Conservation (phyloP, 2,888 invertebrate genomes). For the Chrysodeixis includens region DNA sequence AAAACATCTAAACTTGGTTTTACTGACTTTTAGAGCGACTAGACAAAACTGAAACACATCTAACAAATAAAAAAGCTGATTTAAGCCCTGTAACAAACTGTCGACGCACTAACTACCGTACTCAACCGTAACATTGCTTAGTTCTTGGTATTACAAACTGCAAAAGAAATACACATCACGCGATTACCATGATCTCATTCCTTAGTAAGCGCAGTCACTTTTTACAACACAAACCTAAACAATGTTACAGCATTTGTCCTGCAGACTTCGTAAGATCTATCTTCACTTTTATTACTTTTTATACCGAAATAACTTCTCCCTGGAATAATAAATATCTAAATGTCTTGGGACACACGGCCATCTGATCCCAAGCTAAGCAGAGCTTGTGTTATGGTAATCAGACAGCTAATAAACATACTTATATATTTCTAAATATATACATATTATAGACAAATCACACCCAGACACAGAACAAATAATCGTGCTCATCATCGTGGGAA, state of each 20-base stretch:
- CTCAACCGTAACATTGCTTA: neutral
- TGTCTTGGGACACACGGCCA: too few relatives aligned
- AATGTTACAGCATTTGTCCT: neutral
- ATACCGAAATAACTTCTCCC: neutral
- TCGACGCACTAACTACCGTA: neutral
- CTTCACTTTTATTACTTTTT: neutral
- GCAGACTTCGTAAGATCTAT: neutral
- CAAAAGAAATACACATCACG: slow-evolving; percentile 17
- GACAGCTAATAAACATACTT: too few relatives aligned
- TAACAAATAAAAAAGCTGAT: neutral
- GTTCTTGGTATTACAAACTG: neutral
- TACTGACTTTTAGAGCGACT: too few relatives aligned
- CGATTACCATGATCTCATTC: slow-evolving; percentile 26
- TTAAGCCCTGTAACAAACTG: neutral
- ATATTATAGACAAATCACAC: too few relatives aligned
- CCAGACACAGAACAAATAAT: too few relatives aligned
- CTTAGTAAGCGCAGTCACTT: neutral
- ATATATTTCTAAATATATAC: too few relatives aligned
- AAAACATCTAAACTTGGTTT: too few relatives aligned
- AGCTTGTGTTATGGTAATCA: too few relatives aligned
- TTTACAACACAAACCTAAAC: neutral
- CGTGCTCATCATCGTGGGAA: too few relatives aligned
- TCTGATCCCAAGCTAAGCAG: too few relatives aligned
- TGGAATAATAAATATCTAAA: too few relatives aligned
- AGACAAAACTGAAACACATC: too few relatives aligned